phyloP scores from a whole-genome alignment of 2,888 invertebrate genomes.

The Andrena trimmerana region DNA sequence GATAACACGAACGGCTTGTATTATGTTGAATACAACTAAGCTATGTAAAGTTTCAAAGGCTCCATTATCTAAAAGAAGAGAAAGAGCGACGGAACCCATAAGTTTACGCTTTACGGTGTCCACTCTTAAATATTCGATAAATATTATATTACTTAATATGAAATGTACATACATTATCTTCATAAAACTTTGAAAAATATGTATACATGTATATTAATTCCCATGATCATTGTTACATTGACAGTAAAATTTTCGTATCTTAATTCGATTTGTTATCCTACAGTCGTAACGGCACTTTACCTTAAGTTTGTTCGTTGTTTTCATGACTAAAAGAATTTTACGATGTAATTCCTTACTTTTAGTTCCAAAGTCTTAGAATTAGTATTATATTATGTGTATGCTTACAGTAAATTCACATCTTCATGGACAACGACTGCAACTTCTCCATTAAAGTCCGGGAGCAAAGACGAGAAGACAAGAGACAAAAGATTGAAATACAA shows the following conservation, averaged over 20 bases:
- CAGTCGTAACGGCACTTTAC: neutral
- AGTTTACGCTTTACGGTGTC: slow-evolving; percentile 26
- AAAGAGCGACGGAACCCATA: neutral
- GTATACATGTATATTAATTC: slow-evolving; percentile 12
- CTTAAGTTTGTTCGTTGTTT: slow-evolving; percentile 53
- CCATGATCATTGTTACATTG: neutral
- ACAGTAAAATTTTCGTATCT: slow-evolving; percentile 21
- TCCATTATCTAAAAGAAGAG: neutral
- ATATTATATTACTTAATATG: slow-evolving; percentile 17
- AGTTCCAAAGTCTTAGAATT: neutral
- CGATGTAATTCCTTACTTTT: neutral
- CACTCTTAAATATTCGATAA: slow-evolving; percentile 9
- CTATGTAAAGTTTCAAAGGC: slow-evolving; percentile 21
- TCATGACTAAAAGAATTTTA: slow-evolving; percentile 52
- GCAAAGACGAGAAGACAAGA: slow-evolving; percentile 88
- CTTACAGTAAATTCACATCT: slow-evolving; percentile 72
- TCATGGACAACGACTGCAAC: slow-evolving; percentile 60
- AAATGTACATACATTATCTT: slow-evolving; percentile 30
- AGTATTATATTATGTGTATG: slow-evolving; percentile 17
- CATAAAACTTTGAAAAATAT: slow-evolving; percentile 42
- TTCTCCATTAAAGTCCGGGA: slow-evolving; percentile 87
- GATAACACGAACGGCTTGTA: no score
- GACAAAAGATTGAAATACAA: slow-evolving; percentile 81
- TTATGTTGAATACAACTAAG: slow-evolving; percentile 1
- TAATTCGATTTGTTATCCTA: slow-evolving; percentile 5